These are phyloP conservation scores for Laticauda colubrina DNA, from an alignment of 2,113 vertebrate genomes.

Conservation along the genomic window DNA sequence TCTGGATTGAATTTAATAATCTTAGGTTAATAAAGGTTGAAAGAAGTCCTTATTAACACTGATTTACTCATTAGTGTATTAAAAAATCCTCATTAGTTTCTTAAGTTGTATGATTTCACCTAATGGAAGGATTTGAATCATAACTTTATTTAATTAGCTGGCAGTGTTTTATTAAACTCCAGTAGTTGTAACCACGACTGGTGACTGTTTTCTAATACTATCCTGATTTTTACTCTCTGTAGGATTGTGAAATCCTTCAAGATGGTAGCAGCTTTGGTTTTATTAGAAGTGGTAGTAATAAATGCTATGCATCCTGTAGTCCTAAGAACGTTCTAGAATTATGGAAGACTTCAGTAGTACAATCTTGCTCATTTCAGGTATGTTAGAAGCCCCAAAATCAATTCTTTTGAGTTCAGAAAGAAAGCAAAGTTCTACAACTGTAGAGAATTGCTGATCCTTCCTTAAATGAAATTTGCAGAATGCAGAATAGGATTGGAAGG, in stretches of 20 bases:
- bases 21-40: background rate
- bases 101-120: background rate
- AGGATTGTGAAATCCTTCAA: conserved; percentile 12
- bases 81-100: background rate
- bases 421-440: background rate
- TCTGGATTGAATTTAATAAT: background rate
- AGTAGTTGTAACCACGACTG: conserved; percentile 18
- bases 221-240: conserved; percentile 1
- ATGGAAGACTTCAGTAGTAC: background rate
- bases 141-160: background rate
- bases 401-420: background rate
- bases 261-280: conserved; percentile 18
- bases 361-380: background rate
- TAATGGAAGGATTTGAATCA: background rate
- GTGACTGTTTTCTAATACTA: background rate
- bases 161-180: background rate
- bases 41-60: background rate
- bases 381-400: background rate
- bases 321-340: background rate
- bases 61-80: background rate
- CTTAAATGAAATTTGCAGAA: conserved; percentile 40
- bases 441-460: conserved; percentile 38
- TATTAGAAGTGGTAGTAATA: conserved; percentile 43
- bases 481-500: background rate
- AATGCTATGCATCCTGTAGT: conserved; percentile 23